These are phyloP conservation scores for Herpetotheres cachinnans DNA, from an alignment of 2,113 vertebrate species.

Conservation along the genomic window DNA sequence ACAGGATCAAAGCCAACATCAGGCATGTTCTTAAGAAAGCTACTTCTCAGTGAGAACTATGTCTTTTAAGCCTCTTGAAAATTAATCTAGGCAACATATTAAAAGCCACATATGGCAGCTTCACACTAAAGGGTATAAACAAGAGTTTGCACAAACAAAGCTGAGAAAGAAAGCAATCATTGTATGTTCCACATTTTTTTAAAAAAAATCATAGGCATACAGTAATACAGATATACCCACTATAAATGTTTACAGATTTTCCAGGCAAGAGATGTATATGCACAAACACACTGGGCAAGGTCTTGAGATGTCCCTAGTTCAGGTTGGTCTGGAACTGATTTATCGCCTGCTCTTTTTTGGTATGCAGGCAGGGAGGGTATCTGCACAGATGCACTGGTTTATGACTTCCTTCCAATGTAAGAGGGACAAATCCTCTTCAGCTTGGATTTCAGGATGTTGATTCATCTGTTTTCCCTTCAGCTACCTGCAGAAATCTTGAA, in stretches of 20 bases:
- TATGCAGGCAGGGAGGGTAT: not conserved
- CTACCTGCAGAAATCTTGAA: not conserved
- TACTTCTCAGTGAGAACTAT: not conserved
- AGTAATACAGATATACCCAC: not conserved
- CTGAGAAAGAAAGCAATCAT: not conserved
- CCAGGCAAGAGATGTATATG: not conserved
- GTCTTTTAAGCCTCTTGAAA: constrained; percentile 8
- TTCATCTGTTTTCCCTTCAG: not conserved
- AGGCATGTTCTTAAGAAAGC: not conserved
- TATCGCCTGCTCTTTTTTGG: not conserved
- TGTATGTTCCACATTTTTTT: not conserved
- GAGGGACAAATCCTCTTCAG: not conserved
- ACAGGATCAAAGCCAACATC: constrained; percentile 12
- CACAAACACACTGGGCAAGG: not conserved
- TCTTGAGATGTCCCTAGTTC: not conserved
- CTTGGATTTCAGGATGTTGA: not conserved
- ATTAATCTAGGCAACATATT: not conserved
- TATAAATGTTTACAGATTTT: not conserved
- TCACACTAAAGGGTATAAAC: not conserved
- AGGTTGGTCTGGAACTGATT: not conserved
- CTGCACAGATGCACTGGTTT: not conserved
- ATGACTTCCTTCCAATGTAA: not conserved
- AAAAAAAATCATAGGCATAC: not conserved
- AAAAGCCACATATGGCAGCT: not conserved
- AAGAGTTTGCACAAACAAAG: not conserved